Conservation (phyloP, 2,113 vertebrate genomes). For the Cottus gobio region DNA sequence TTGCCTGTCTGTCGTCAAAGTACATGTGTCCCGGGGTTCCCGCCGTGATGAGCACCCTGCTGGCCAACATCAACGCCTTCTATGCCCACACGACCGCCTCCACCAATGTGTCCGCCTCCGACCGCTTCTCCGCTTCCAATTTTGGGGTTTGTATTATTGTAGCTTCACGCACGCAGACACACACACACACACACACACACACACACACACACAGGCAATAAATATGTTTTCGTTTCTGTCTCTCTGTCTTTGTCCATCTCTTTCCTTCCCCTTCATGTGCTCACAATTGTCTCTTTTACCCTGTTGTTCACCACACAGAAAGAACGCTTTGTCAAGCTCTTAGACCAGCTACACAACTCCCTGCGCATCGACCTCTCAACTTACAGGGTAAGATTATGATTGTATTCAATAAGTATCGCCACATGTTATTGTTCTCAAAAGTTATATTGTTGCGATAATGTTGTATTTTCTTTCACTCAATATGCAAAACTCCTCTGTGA, state of each 20-base stretch:
- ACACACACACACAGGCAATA: background rate
- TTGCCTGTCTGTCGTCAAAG: conserved; percentile 98
- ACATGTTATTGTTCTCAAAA: background rate
- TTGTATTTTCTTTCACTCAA: background rate
- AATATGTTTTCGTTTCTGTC: background rate
- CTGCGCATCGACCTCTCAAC: conserved; percentile 97
- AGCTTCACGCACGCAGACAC: background rate
- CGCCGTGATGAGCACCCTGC: conserved; percentile 98
- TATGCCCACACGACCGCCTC: conserved; percentile 98
- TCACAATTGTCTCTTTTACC: background rate
- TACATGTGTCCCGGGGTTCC: conserved; percentile 99
- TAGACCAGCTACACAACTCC: conserved; percentile 98
- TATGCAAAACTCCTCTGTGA: background rate
- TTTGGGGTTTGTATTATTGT: conserved; percentile 90
- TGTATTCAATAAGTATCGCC: background rate
- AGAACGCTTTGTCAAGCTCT: conserved; percentile 96
- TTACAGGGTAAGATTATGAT: conserved; percentile 89
- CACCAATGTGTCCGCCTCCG: conserved; percentile 97
- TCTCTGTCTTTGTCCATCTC: background rate
- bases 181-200: background rate
- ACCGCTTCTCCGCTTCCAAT: conserved; percentile 97
- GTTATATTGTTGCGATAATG: background rate
- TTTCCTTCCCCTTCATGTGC: background rate
- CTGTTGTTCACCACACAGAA: conserved; percentile 83
- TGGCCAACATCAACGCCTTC: conserved; percentile 99